Evolutionary conservation across 92 coral and sea anemone genomes (phyloP).

Genomic region (Blastomussa wellsi): DNA sequence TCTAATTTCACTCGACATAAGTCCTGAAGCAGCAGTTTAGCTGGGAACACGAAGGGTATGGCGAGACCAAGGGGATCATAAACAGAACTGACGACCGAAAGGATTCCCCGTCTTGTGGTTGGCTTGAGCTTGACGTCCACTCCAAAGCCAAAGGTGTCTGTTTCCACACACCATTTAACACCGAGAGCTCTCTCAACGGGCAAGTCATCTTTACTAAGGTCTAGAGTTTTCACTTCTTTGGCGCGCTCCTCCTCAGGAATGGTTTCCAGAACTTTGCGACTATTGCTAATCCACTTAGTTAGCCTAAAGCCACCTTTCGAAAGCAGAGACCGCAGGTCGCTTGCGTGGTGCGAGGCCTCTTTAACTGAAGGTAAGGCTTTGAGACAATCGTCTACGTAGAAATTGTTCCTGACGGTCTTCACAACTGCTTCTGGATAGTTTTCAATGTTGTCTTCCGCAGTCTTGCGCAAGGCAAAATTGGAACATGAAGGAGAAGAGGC

Average conservation of each 20-base stretch:
- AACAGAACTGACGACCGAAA: no score
- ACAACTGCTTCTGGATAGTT: no score
- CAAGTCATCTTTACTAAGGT: constrained; percentile 12
- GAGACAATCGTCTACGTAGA: no score
- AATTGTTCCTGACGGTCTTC: neutral
- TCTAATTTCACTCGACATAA: constrained; percentile 9
- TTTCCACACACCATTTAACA: constrained; percentile 27
- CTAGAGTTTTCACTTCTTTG: neutral
- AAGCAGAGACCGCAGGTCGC: no score
- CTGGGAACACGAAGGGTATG: neutral
- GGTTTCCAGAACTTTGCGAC: no score
- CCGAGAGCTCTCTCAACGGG: constrained; percentile 33
- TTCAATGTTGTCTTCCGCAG: no score
- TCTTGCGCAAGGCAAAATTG: neutral
- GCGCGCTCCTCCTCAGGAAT: neutral
- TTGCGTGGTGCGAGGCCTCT: no score
- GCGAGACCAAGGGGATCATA: no score
- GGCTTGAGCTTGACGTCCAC: constrained; percentile 14
- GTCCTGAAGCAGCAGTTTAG: constrained; percentile 21
- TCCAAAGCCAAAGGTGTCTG: constrained; percentile 16
- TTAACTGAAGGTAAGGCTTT: no score
- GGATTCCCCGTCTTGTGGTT: neutral
- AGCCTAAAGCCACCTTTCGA: no score
- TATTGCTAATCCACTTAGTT: no score
- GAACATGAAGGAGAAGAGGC: no score